Percentiles rank a stretch among this genome's conserved stretches.
Conservation (phyloP, 2,888 invertebrate genomes). For the Ophioninae sp. region DNA sequence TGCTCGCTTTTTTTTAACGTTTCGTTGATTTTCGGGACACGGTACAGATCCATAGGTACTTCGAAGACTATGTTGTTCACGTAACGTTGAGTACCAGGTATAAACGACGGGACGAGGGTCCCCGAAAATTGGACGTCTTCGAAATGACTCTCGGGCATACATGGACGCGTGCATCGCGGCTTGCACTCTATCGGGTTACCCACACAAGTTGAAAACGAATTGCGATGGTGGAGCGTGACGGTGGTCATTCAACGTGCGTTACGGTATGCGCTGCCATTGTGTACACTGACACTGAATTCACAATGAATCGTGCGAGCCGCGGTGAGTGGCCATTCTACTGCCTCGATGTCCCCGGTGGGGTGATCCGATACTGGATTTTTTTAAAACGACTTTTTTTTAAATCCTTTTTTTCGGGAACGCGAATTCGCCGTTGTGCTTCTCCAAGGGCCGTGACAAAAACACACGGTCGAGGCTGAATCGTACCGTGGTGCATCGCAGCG, state of each 20-base stretch:
- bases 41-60: neutral
- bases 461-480: neutral
- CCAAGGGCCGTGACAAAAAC: neutral
- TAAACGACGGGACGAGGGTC: neutral
- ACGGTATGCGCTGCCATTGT: constrained; percentile 55
- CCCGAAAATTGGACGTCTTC: neutral
- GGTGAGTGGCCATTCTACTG: constrained; percentile 21
- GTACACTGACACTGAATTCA: constrained; percentile 56
- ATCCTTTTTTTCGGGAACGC: constrained; percentile 10
- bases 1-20: neutral
- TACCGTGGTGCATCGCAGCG: neutral
- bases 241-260: constrained; percentile 55
- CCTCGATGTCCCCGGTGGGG: constrained; percentile 17
- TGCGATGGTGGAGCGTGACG: constrained; percentile 51
- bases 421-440: constrained; percentile 22
- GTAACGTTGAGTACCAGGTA: neutral
- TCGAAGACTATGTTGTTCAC: neutral
- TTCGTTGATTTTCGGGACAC: neutral
- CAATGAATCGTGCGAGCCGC: constrained; percentile 48
- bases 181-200: constrained; percentile 26
- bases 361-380: constrained; percentile 37
- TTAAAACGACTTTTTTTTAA: constrained; percentile 19
- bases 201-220: constrained; percentile 43
- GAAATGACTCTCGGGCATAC: neutral
- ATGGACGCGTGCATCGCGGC: neutral